phyloP scores from a whole-genome alignment of 2,888 invertebrate genomes.

The Lysandra bellargus region DNA sequence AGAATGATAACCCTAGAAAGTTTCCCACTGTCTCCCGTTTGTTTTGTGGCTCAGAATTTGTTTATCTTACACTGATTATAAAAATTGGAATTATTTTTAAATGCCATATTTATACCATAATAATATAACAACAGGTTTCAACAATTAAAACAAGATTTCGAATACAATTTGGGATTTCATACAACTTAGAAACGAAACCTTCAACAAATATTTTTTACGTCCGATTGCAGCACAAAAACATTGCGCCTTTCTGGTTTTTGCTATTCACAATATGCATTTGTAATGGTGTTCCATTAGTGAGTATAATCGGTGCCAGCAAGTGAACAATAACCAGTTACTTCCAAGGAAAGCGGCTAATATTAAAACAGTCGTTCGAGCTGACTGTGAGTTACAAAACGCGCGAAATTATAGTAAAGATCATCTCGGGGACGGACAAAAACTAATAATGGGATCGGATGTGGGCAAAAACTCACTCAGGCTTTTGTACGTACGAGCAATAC shows the following conservation, averaged over 20 bases:
- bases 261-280: conserved; percentile 1
- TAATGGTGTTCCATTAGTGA: not conserved
- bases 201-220: not conserved
- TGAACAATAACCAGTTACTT: conserved; percentile 22
- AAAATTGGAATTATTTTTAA: not conserved
- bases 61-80: not conserved
- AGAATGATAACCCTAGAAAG: conserved; percentile 66
- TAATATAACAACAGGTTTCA: too few relatives aligned
- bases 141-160: not conserved
- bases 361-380: not conserved
- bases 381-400: not conserved
- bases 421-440: not conserved
- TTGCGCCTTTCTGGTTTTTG: not conserved
- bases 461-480: not conserved
- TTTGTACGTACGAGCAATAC: conserved; percentile 1
- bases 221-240: not conserved
- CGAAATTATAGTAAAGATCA: not conserved
- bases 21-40: conserved; percentile 39
- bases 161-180: not conserved
- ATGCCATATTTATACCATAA: too few relatives aligned
- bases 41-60: not conserved
- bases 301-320: conserved; percentile 6
- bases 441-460: not conserved
- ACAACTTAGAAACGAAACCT: not conserved
- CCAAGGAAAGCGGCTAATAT: conserved; percentile 4